Percentiles rank a stretch among this genome's conserved stretches.
These are phyloP conservation scores for Propithecus coquereli DNA, from an alignment of 2,113 vertebrate species.

Conservation along the genomic window DNA sequence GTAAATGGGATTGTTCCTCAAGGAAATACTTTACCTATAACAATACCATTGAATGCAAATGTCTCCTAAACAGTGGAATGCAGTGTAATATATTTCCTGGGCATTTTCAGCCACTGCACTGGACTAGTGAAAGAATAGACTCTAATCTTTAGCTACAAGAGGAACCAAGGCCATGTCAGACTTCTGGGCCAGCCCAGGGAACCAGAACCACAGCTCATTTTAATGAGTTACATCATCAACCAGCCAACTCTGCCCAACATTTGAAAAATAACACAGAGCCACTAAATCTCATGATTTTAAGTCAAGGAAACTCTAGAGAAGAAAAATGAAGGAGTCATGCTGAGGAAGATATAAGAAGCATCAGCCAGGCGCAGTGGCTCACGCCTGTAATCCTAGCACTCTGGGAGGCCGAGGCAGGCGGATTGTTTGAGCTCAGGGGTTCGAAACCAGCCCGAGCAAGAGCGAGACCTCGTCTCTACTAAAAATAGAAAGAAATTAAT, in stretches of 20 bases:
- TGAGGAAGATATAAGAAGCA: neutral
- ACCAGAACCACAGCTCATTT: neutral
- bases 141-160: neutral
- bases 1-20: neutral
- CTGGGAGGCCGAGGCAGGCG: too few relatives aligned
- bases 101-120: neutral
- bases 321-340: neutral
- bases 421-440: too few relatives aligned
- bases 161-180: neutral
- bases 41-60: neutral
- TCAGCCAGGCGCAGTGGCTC: too few relatives aligned
- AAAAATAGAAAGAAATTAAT: too few relatives aligned
- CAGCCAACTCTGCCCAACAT: neutral
- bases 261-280: neutral
- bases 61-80: neutral
- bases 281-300: neutral
- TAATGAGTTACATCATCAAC: neutral
- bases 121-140: neutral
- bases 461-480: too few relatives aligned
- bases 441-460: too few relatives aligned
- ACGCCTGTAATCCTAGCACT: too few relatives aligned
- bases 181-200: neutral
- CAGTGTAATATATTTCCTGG: neutral
- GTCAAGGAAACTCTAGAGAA: neutral
- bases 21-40: neutral